phyloP scores from a whole-genome alignment of 2,888 invertebrate species.

The Machimus rusticus region DNA sequence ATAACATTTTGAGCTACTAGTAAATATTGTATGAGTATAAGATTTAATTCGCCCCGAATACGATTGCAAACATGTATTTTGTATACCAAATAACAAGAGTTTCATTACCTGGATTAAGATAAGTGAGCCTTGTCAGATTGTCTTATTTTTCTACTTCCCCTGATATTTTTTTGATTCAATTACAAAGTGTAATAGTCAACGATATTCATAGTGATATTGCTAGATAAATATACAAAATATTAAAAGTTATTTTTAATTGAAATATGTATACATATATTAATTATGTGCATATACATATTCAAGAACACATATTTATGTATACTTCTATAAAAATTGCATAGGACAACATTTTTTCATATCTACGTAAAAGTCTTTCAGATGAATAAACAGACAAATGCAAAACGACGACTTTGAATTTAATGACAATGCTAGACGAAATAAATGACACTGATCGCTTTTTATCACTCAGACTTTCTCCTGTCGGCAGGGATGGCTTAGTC shows the following conservation, averaged over 20 bases:
- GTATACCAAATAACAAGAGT: background rate
- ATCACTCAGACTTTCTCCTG: constrained; percentile 37
- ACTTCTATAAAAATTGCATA: background rate
- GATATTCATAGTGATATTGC: background rate
- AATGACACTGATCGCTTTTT: constrained; percentile 32
- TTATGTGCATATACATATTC: background rate
- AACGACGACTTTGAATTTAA: background rate
- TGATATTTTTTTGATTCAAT: background rate
- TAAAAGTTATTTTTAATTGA: no score
- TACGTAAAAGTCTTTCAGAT: background rate
- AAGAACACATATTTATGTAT: no score
- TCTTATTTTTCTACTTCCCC: background rate
- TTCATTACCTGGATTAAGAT: constrained; percentile 38
- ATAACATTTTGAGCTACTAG: background rate
- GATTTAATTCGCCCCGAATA: background rate
- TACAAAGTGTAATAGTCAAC: background rate
- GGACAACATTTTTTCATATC: no score
- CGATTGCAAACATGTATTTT: background rate
- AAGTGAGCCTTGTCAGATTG: background rate
- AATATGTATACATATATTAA: background rate
- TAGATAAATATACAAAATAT: background rate
- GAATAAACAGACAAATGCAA: background rate
- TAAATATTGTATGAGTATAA: background rate
- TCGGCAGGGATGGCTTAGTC: background rate
- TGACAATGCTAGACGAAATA: constrained; percentile 3